These are phyloP conservation scores for Synergus laeviventris DNA, from an alignment of 2,888 invertebrate genomes.

Conservation along the genomic window DNA sequence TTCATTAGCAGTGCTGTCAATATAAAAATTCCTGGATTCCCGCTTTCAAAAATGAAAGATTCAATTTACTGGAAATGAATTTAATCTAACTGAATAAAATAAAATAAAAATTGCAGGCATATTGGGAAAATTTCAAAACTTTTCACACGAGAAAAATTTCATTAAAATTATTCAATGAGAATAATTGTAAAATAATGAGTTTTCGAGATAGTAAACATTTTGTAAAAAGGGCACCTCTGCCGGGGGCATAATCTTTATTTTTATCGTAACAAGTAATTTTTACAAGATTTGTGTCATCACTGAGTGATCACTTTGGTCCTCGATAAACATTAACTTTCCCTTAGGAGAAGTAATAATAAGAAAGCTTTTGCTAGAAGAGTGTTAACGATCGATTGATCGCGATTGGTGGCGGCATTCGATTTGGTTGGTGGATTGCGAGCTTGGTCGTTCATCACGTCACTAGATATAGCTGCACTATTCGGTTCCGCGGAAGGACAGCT, in stretches of 20 bases:
- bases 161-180: background rate
- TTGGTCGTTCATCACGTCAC: conserved; percentile 70
- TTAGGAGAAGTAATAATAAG: background rate
- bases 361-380: conserved; percentile 18
- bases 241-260: background rate
- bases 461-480: conserved; percentile 71
- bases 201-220: background rate
- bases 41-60: no score
- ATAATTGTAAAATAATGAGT: background rate
- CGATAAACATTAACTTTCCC: conserved; percentile 43
- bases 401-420: conserved; percentile 53
- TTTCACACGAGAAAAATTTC: background rate
- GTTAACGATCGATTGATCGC: conserved; percentile 26
- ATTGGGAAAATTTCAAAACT: background rate
- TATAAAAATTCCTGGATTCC: no score
- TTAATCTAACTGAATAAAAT: no score
- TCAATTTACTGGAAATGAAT: no score
- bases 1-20: no score
- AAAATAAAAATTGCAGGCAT: no score
- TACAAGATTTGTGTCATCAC: conserved; percentile 32
- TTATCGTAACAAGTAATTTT: conserved; percentile 17
- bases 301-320: conserved; percentile 37
- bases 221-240: background rate
- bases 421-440: conserved; percentile 65
- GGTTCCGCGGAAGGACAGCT: conserved; percentile 71